Evolutionary conservation across 2,888 invertebrate species (phyloP), one percentile per base, ranked within the genome.

Genomic region (Meiosimyza decipiens): DNA sequence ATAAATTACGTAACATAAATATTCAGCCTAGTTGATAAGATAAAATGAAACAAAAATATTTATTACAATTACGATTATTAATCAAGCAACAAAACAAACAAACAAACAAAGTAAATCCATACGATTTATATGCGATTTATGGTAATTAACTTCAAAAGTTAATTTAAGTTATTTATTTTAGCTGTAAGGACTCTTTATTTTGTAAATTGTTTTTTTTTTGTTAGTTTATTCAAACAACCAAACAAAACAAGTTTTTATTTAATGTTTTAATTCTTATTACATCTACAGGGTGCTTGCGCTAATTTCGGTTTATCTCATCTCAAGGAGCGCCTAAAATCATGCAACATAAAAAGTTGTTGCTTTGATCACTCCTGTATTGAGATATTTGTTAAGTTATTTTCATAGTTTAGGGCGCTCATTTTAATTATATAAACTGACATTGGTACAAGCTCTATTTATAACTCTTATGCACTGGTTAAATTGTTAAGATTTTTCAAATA

Each of bases 11-110:
- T 59, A 73, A 28, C 54, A 66, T 68, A 65, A 71, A 71, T 13
- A 70, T 71, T 70, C 62, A 76, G 73, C 74, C 71, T 73, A 72
- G 59, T 74, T 76, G 73, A 73, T 73, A 76, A 73, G 55, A 70
- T 72, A 73, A 52, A 59, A 52, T 50, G 52, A 16, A 68, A 57
- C 52, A 73, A 64, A 68, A 54, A 40, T 16, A 67, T 54, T 55
- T 47, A 55, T 33, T 62, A 62, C 54, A 54, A 18, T 50, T 15
- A n/a, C 40, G n/a, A 28, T 62, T 15, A 16, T 52, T 13, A 57
- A 57, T 15, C 22, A 12, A 60, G n/a, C 13, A 60, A 6, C 60
- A 60, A 60, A 9, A 60, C 28, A 60, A 60, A 12, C 12, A 60
- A 9, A 60, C 28, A 60, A 60, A 12, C 12, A 18, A 22, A 57